A percentile compares a stretch with the other conserved stretches of the same genome.
These are phyloP conservation scores for Entelurus aequoreus DNA, from an alignment of 2,113 vertebrate species.

Conservation along the genomic window DNA sequence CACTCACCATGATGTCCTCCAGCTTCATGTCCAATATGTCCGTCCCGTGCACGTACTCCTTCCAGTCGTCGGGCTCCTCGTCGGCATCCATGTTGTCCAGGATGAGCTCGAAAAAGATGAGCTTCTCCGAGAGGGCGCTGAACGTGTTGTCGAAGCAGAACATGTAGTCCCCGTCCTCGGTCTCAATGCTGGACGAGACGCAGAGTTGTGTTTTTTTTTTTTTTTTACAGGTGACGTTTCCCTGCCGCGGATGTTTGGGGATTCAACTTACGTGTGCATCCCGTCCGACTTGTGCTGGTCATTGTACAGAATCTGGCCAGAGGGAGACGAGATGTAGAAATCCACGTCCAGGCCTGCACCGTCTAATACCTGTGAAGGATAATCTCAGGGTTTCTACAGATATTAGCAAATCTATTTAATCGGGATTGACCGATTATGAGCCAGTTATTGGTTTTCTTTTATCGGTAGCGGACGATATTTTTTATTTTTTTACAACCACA, in stretches of 20 bases:
- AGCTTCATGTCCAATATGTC: constrained; percentile 94
- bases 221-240: not conserved
- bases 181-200: constrained; percentile 79
- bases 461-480: not conserved
- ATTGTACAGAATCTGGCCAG: constrained; percentile 79
- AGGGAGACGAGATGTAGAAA: constrained; percentile 84
- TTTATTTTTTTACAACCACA: not conserved
- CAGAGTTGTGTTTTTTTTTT: not conserved
- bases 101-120: constrained; percentile 98
- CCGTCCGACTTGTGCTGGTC: constrained; percentile 93
- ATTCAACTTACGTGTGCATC: constrained; percentile 87
- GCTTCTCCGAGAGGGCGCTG: constrained; percentile 90
- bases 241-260: constrained; percentile 29
- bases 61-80: constrained; percentile 87
- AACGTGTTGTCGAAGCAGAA: constrained; percentile 99
- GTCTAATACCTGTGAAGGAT: constrained; percentile 81
- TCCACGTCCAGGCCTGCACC: constrained; percentile 92
- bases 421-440: no score
- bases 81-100: constrained; percentile 88
- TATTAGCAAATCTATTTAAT: not conserved
- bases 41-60: constrained; percentile 85
- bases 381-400: no score
- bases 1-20: constrained; percentile 90
- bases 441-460: no score
- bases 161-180: constrained; percentile 94